Evolutionary conservation across 2,888 invertebrate species (phyloP), one percentile per base, ranked within the genome.

Genomic region (Spilarctia lutea): DNA sequence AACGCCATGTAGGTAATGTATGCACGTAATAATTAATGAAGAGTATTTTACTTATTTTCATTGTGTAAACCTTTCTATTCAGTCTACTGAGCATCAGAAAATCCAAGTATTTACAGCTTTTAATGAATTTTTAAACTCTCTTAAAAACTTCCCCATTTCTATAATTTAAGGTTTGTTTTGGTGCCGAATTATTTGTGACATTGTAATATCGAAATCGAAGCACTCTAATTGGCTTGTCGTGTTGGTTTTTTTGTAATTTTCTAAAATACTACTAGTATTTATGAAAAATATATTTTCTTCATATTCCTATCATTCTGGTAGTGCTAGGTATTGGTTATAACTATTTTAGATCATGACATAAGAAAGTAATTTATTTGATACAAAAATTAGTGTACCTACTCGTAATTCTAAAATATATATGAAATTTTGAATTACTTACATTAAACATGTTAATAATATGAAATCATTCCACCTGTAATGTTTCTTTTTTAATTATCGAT

Each of bases 51-150:
- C 27, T 63, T 68, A 20, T 77, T 42, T 65, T 27, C 10, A 11
- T 69, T 78, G 75, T 77, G 65, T 75, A n/a, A 60, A 60, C n/a
- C n/a, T 11, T 60, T n/a, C 60, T 56, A 56, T n/a, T 52, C 0
- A 10, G 0, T 52, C 52, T 52, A 52, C 24, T 52, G 52, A 8
- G 24, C 24, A 52, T 8, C 52, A 24, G 24, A 52, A 52, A 52
- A 10, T 24, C 52, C 10, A 8, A 52, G 24, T 48, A 7, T 48
- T 18, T 48, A 48, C 48, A 48, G 48, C 10, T 48, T 6, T 48
- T 4, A 48, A 48, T 48, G 48, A 7, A 6, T 18, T 48, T 18
- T 48, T 20, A 18, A 48, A 6, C 48, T 48, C 20, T 45, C 45
- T 11, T 42, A 42, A 20, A 48, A 18, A 20, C 18, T 48, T 18